Conservation (phyloP, 1,140 invertebrate species). For the Mycetomoellerius zeteki region DNA sequence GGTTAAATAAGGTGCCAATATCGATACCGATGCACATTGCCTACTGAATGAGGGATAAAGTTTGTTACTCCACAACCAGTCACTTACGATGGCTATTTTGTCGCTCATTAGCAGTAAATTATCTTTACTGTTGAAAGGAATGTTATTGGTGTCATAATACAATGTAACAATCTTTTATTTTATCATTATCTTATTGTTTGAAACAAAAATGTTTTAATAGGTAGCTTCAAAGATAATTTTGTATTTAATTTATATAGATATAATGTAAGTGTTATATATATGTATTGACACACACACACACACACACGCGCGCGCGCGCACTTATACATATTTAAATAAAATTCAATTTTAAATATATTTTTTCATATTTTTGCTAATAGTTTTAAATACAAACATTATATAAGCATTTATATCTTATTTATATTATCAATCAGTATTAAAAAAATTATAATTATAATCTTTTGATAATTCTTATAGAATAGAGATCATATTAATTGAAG, state of each 20-base stretch:
- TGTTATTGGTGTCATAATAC: background rate
- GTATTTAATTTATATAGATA: background rate
- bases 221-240: background rate
- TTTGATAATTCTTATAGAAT: background rate
- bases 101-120: background rate
- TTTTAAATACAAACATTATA: background rate
- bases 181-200: background rate
- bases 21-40: conserved; percentile 12
- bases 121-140: background rate
- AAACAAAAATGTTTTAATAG: background rate
- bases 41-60: background rate
- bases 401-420: background rate
- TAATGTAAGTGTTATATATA: too few species aligned
- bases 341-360: background rate
- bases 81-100: background rate
- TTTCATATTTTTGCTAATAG: background rate
- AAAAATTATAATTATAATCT: background rate
- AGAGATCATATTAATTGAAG: background rate
- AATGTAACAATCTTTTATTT: background rate
- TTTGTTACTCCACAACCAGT: background rate
- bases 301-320: too few species aligned
- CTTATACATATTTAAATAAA: background rate
- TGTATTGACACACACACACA: too few species aligned
- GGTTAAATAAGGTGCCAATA: conserved; percentile 32
- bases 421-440: background rate